phyloP scores from a whole-genome alignment of 2,113 vertebrate species.

The Aphyosemion australe region DNA sequence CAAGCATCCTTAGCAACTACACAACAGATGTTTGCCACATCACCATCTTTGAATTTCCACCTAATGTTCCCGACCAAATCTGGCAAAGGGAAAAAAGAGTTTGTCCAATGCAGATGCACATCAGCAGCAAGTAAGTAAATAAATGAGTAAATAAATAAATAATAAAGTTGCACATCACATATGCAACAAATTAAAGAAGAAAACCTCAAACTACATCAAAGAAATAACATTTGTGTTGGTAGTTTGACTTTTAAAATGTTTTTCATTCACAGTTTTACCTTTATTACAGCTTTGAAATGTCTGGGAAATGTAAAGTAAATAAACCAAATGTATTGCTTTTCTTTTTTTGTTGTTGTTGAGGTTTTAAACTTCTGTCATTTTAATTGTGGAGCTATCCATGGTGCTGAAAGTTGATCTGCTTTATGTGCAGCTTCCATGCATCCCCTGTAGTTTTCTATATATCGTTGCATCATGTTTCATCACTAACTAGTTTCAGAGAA shows the following conservation, averaged over 20 bases:
- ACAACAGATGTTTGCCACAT: constrained; percentile 48
- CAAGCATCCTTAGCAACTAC: constrained; percentile 19
- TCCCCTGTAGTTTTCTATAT: neutral
- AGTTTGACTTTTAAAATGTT: no score
- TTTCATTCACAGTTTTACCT: neutral
- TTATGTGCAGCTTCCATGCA: neutral
- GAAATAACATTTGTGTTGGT: no score
- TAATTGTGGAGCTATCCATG: constrained; percentile 28
- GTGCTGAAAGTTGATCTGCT: constrained; percentile 9
- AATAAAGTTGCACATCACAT: constrained; percentile 1
- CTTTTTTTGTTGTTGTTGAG: no score
- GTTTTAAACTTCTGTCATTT: neutral
- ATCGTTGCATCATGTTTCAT: neutral
- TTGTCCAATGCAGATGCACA: neutral
- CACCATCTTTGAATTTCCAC: constrained; percentile 22
- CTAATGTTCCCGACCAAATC: constrained; percentile 11
- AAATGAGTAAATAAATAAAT: no score
- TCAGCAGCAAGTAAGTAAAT: no score
- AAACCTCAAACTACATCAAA: neutral
- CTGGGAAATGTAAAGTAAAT: neutral
- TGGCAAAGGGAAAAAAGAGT: constrained; percentile 4
- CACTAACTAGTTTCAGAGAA: constrained; percentile 7
- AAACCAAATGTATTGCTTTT: neutral
- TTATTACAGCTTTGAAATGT: neutral
- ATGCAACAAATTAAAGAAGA: constrained; percentile 24